A percentile compares a stretch with the other conserved stretches of the same genome.
Conservation (phyloP, 2,888 invertebrate species). For the Tetranychus truncatus region DNA sequence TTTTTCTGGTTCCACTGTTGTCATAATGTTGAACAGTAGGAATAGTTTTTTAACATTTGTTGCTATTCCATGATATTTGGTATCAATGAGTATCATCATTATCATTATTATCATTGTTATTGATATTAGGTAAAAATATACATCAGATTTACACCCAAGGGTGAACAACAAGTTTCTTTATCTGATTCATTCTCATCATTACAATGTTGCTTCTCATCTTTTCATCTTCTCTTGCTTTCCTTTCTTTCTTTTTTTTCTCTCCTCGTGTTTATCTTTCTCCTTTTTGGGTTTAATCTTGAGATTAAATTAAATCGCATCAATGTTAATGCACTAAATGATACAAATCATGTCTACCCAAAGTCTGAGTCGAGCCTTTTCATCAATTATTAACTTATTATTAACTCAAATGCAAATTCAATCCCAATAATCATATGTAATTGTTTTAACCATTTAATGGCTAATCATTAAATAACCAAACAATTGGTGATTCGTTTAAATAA, state of each 20-base stretch:
- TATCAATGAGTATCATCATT: background rate
- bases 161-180: background rate
- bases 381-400: too few species aligned
- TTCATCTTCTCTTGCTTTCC: background rate
- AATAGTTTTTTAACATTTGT: background rate
- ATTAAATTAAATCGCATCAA: too few species aligned
- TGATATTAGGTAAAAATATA: background rate
- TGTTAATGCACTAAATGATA: too few species aligned
- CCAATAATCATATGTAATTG: too few species aligned
- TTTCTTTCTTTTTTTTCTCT: background rate
- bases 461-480: too few species aligned
- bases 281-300: background rate
- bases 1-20: too few species aligned
- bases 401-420: too few species aligned
- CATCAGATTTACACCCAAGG: background rate
- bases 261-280: background rate
- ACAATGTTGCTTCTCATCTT: background rate
- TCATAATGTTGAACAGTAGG: background rate
- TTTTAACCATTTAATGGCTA: too few species aligned
- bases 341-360: too few species aligned
- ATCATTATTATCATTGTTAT: background rate
- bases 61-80: background rate
- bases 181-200: background rate
- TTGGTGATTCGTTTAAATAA: too few species aligned
- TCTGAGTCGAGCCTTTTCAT: too few species aligned